Evolutionary conservation across 2,113 vertebrate genomes (phyloP), one percentile per base, ranked within the genome.

Genomic region (Microcebus tavaratra): DNA sequence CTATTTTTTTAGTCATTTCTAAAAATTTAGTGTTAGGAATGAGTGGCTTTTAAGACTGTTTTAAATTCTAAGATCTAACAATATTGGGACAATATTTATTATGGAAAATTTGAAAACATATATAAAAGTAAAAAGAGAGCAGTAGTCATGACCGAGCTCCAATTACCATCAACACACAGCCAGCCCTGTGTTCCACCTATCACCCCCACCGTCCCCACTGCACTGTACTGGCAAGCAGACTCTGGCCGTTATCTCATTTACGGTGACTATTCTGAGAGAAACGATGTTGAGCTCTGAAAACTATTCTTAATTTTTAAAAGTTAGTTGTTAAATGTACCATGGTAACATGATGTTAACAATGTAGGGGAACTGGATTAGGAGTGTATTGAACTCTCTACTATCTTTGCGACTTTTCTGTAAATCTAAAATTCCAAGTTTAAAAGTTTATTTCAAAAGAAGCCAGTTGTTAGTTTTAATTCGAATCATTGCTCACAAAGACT

Each of bases 351-450:
- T 20, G 31, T 15, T 36, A 91, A 57, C 73, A 20, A 14, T 0
- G 5, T 25, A 23, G 53, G 31, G 14, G 34, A 21, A 6, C 25
- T 42, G 27, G 25, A 6, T 31, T 63, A 95, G 31, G 18, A 12
- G 1, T 36, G 8, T 11, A 78, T 0, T 29, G 50, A 86, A 45
- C 1, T 5, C 48, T 61, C 15, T 4, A 55, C 12, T 21, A 15
- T 25, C 42, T 68, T 2, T 83, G 29, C 12, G 21, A 63, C 55
- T 85, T 91, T 85, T 78, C 61, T 63, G 8, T 79, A 81, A 76
- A 42, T 36, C 53, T 89, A 86, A 82, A 90, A 79, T 72, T 85
- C 59, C 57, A 91, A 75, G 82, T 82, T 48, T 34, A 55, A 45
- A 61, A 50, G 4, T 50, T 53, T 31, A 34, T 11, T 82, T 34